Evolutionary conservation across 2,888 invertebrate species (phyloP).

Genomic region (Eledona agricola): DNA sequence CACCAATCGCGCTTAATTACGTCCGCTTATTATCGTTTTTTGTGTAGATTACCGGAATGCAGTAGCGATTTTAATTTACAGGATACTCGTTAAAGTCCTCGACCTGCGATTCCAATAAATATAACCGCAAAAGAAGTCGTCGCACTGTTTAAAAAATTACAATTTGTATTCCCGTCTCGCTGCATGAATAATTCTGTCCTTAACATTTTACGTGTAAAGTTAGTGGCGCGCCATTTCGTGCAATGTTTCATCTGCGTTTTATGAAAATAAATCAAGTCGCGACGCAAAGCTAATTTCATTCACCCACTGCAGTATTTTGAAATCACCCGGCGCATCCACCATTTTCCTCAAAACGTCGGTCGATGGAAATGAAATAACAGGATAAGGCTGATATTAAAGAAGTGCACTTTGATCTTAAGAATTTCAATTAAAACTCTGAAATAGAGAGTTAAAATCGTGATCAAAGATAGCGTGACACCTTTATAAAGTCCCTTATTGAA

Average conservation of each 20-base stretch:
- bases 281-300: constrained; percentile 31
- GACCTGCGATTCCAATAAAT: too few species aligned
- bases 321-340: too few species aligned
- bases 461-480: constrained; percentile 44
- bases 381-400: background rate
- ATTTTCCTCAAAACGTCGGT: background rate
- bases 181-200: constrained; percentile 29
- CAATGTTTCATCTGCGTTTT: constrained; percentile 2
- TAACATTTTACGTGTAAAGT: constrained; percentile 8
- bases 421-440: constrained; percentile 46
- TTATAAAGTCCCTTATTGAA: constrained; percentile 43
- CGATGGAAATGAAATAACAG: constrained; percentile 2
- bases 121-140: constrained; percentile 8
- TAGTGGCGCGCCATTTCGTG: constrained; percentile 7
- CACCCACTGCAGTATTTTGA: too few species aligned
- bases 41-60: too few species aligned
- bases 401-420: constrained; percentile 41
- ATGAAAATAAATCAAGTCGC: constrained; percentile 27
- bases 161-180: constrained; percentile 28
- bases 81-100: too few species aligned
- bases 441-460: constrained; percentile 41
- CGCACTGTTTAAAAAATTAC: too few species aligned
- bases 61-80: too few species aligned
- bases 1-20: constrained; percentile 18
- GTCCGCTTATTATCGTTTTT: constrained; percentile 10